These are phyloP conservation scores for Eudyptes chrysolophus DNA, from an alignment of 2,113 vertebrate species.

Conservation along the genomic window DNA sequence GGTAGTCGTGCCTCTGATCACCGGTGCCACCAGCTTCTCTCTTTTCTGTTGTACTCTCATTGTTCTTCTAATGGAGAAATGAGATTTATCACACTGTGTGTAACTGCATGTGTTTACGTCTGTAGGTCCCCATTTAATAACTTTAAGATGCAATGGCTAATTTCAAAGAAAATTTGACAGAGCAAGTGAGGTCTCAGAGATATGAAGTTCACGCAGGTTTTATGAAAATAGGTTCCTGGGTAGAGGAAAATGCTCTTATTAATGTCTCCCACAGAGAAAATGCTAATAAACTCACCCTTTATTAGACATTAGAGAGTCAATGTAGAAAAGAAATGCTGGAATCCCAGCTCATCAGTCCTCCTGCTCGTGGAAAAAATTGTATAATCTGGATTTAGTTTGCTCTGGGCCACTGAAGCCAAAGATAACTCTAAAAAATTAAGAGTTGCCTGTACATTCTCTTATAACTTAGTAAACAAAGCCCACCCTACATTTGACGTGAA, in stretches of 20 bases:
- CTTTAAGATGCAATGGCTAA: background rate
- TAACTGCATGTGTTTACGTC: background rate
- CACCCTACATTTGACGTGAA: background rate
- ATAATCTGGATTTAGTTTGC: background rate
- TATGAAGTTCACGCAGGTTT: background rate
- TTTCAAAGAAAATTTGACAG: conserved; percentile 9
- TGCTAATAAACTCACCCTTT: conserved; percentile 17
- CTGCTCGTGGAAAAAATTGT: background rate
- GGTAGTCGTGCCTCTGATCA: too few species aligned
- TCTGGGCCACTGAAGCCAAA: background rate
- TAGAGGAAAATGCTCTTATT: background rate
- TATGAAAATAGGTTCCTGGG: conserved; percentile 14
- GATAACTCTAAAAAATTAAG: background rate
- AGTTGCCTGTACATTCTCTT: background rate
- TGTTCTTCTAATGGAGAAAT: background rate
- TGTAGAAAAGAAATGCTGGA: background rate
- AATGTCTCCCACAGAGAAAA: conserved; percentile 21
- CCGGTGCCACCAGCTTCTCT: background rate
- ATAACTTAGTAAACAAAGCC: background rate
- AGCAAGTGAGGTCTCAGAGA: background rate
- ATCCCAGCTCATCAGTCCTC: background rate
- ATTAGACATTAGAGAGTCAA: background rate
- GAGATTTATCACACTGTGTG: background rate
- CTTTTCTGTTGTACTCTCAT: background rate
- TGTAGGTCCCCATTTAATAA: background rate